Conservation (phyloP, 2,888 invertebrate genomes). For the Orgyia antiqua region DNA sequence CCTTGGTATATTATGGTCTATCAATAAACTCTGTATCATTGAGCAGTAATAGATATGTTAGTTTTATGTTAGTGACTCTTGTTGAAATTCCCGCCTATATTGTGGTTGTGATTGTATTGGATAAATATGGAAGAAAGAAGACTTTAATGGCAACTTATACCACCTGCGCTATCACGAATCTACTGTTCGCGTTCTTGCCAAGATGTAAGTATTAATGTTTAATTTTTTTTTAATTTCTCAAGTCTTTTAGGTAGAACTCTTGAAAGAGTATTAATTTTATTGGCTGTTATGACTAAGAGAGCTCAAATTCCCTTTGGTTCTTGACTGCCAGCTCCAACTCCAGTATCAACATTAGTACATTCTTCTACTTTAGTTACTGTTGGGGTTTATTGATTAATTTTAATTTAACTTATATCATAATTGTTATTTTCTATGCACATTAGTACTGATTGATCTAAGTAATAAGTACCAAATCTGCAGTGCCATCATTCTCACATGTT, state of each 20-base stretch:
- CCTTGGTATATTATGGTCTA: conserved; percentile 88
- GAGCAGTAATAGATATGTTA: conserved; percentile 85
- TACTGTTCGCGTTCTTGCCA: conserved; percentile 80
- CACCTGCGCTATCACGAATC: conserved; percentile 78
- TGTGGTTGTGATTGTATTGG: conserved; percentile 80
- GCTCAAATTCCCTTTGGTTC: conserved; percentile 90
- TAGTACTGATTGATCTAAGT: no score
- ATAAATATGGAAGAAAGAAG: conserved; percentile 81
- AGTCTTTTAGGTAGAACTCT: no score
- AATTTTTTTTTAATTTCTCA: background rate
- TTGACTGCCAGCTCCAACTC: conserved; percentile 86
- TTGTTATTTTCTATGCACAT: no score
- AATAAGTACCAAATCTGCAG: no score
- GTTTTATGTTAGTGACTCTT: conserved; percentile 81
- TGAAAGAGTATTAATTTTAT: conserved; percentile 66
- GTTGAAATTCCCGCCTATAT: conserved; percentile 87
- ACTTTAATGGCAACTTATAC: conserved; percentile 80
- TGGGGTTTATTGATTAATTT: conserved; percentile 84
- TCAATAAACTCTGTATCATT: conserved; percentile 87
- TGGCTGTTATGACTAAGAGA: conserved; percentile 85
- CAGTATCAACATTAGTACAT: conserved; percentile 85
- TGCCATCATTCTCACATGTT: no score
- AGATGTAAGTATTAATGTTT: conserved; percentile 60
- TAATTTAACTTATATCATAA: no score
- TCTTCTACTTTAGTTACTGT: conserved; percentile 89